phyloP scores from a whole-genome alignment of 2,797 vertebrate species.

The Bufotes viridis region DNA sequence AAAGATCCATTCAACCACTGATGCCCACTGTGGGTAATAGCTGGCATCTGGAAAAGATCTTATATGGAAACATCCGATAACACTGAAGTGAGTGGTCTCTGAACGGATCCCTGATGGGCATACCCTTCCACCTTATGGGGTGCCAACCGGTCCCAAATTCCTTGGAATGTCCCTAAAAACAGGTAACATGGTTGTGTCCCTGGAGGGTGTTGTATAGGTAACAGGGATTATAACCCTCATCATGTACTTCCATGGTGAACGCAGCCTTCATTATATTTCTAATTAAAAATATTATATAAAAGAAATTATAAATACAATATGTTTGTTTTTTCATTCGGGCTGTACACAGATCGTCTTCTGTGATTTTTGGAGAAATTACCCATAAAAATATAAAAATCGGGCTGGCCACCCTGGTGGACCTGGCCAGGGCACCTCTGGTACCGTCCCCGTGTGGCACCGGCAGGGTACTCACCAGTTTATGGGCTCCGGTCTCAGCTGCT shows the following conservation, averaged over 20 bases:
- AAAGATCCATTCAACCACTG: not conserved
- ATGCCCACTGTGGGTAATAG: not conserved
- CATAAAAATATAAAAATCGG: not conserved
- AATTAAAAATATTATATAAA: no score
- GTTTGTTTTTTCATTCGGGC: not conserved
- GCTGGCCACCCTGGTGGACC: not conserved
- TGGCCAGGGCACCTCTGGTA: not conserved
- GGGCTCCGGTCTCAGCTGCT: constrained; percentile 83
- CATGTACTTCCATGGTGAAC: no score
- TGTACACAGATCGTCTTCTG: no score
- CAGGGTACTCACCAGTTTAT: constrained; percentile 86
- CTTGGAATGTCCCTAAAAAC: no score
- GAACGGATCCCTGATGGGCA: not conserved
- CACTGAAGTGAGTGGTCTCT: not conserved
- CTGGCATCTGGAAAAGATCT: not conserved
- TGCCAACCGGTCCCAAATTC: no score
- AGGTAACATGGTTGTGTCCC: no score
- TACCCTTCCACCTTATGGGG: no score
- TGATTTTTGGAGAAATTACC: no score
- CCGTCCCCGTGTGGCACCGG: not conserved
- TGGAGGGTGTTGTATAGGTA: no score
- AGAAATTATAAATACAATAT: no score
- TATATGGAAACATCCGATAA: not conserved
- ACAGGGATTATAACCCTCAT: no score
- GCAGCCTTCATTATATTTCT: no score